These are phyloP conservation scores for Orthonevra nobilis DNA, from an alignment of 2,888 invertebrate species.

Conservation along the genomic window DNA sequence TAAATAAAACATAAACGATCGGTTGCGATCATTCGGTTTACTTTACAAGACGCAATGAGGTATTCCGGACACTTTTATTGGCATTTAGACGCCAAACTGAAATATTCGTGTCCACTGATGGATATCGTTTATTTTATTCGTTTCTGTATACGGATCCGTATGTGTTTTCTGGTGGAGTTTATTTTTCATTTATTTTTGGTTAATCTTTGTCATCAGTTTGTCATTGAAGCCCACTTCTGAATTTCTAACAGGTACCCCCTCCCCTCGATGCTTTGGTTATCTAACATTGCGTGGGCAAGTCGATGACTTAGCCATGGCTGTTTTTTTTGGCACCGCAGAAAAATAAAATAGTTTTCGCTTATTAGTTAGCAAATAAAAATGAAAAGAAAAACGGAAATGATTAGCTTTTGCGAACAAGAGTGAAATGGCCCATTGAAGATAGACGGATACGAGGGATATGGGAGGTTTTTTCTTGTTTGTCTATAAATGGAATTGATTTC, in stretches of 20 bases:
- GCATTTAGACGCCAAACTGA: conserved; percentile 59
- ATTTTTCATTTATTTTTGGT: background rate
- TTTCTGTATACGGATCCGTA: too few species aligned
- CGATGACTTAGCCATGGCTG: conserved; percentile 22
- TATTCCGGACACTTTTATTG: conserved; percentile 56
- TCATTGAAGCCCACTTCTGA: background rate
- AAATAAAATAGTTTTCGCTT: conserved; percentile 19
- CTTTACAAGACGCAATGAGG: conserved; percentile 21
- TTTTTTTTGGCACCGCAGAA: conserved; percentile 8
- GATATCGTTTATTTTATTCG: background rate
- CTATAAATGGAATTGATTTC: conserved; percentile 38
- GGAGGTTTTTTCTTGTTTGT: conserved; percentile 4
- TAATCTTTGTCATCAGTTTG: conserved; percentile 18
- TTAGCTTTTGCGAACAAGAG: conserved; percentile 33
- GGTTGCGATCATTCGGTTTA: conserved; percentile 21
- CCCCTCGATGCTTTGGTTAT: background rate
- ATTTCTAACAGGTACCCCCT: background rate
- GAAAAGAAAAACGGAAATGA: conserved; percentile 30
- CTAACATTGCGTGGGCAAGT: conserved; percentile 14
- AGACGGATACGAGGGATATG: background rate
- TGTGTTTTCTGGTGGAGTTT: too few species aligned
- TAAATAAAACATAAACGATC: conserved; percentile 54
- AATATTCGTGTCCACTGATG: background rate
- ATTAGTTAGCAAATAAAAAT: conserved; percentile 22
- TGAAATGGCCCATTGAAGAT: conserved; percentile 11